Evolutionary conservation across 1,140 invertebrate species (phyloP), one percentile per base, ranked within the genome.

Genomic region (Drosophila pseudoobscura): DNA sequence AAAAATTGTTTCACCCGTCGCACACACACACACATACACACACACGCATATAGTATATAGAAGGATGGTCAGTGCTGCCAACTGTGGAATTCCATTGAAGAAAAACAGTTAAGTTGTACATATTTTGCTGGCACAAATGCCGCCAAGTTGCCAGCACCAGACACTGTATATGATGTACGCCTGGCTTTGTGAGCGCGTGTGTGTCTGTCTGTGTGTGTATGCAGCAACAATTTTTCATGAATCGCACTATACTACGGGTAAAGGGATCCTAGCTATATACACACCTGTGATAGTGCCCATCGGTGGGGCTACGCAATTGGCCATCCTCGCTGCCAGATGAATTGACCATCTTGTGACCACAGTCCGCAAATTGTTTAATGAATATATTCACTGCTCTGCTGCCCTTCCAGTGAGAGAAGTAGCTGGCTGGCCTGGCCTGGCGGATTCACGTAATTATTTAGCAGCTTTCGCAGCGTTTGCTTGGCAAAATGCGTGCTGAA

Each of bases 301-400:
- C 90, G 50, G 75, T 75, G 71, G 90, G 90, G 73, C 90, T 91
- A 43, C 90, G 74, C 59, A 91, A 55, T 77, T 91, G 90, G 29
- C 90, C 90, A 73, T 91, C 90, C 70, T 91, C 90, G 74, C 90
- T 91, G 66, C 90, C 90, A 53, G 90, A 91, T 47, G 89, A 89
- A 84, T 84, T 85, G 62, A 83, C 78, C 77, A 88, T 88, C 29
- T 60, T 52, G 55, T 31, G 24, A 63, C 15, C 43, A 44, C 50
- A 50, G 31, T 45, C 13, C 49, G 13, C 47, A 61, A 57, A 44
- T 52, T 55, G 55, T 47, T 39, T 11, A 39, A 39, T 39, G 35
- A 39, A 13, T 5, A 39, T 39, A 13, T 39, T 13, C 35, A 39
- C 35, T 45, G 26, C 31, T 31, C 62, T 29, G 20, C 44, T 68